Percentiles rank a stretch among this genome's conserved stretches.
These are phyloP conservation scores for Brienomyrus longianalis DNA, from an alignment of 2,113 vertebrate species.

Conservation along the genomic window DNA sequence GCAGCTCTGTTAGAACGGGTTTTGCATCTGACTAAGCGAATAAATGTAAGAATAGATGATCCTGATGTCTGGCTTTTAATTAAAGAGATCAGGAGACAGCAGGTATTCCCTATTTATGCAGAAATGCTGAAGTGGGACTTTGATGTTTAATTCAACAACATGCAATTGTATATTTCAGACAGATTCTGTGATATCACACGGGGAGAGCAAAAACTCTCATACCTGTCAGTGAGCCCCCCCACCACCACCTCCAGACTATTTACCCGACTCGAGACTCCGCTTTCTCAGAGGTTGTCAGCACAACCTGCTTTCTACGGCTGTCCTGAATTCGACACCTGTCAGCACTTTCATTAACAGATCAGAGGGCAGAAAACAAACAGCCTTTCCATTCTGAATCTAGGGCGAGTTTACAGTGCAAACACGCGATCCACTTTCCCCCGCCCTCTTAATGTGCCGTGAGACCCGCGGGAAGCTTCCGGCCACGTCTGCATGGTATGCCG, in stretches of 20 bases:
- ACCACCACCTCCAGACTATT: conserved; percentile 33
- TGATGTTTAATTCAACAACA: conserved; percentile 26
- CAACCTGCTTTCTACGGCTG: background rate
- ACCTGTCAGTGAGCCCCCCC: conserved; percentile 53
- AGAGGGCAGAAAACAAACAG: background rate
- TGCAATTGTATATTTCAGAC: background rate
- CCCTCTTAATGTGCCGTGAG: background rate
- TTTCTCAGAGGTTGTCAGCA: background rate
- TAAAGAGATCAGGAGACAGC: conserved; percentile 18
- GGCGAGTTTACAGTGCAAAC: background rate
- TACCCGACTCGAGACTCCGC: background rate
- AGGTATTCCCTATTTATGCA: background rate
- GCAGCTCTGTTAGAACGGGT: background rate
- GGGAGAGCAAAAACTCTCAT: conserved; percentile 26
- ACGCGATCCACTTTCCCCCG: background rate
- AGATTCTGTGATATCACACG: conserved; percentile 20
- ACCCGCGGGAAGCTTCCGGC: no score
- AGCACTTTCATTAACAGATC: conserved; percentile 13
- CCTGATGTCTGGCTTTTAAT: conserved; percentile 39
- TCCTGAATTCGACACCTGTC: conserved; percentile 9
- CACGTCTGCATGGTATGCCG: background rate
- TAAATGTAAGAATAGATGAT: conserved; percentile 56
- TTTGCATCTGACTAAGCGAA: conserved; percentile 18
- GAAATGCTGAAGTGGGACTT: conserved; percentile 9
- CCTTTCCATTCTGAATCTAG: conserved; percentile 3